Evolutionary conservation across 1,140 invertebrate species (phyloP), one percentile per base, ranked within the genome.

Genomic region (Ephestia elutella): DNA sequence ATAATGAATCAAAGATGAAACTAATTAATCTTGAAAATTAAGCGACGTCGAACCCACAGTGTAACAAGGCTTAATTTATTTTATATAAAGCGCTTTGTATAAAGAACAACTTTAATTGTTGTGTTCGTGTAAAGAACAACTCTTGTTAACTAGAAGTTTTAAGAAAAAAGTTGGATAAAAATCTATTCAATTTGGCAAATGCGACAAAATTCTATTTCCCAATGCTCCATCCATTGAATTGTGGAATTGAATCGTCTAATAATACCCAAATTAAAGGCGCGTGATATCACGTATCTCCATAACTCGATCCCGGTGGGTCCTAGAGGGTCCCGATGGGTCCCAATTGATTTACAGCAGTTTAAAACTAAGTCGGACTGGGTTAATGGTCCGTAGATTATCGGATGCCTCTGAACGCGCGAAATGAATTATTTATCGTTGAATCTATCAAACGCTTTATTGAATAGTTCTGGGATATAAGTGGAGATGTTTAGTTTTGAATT

Each of bases 321-420:
- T 53, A 70, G 21, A 25, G 7, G 64, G 66, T 68, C 60, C 68
- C 59, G 48, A 4, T 44, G 54, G 62, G 60, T 65, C 57, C 60
- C 56, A 70, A 73, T 69, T 75, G 73, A 78, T 78, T 78, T 78
- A 73, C 57, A 49, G 56, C 62, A 66, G 67, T 73, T 71, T 75
- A 68, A 71, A 75, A 78, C 70, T 71, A 51, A 63, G 53, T 44
- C 64, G 32, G 55, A 67, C 65, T 62, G 60, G 64, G 56, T 65
- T 72, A 69, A 72, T 73, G 61, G 62, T 50, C 51, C 48, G 54
- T 20, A 55, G 66, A 66, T 69, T 67, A 66, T 57, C 35, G 49
- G 38, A 44, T 44, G 38, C 38, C 38, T 44, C 44, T 57, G 11
- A 59, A 65, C 55, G 35, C 56, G 53, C 49, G 38, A 48, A 66